Evolutionary conservation across 2,797 vertebrate genomes (phyloP), one percentile per base, ranked within the genome.

Genomic region (Enteromius argenteus): DNA sequence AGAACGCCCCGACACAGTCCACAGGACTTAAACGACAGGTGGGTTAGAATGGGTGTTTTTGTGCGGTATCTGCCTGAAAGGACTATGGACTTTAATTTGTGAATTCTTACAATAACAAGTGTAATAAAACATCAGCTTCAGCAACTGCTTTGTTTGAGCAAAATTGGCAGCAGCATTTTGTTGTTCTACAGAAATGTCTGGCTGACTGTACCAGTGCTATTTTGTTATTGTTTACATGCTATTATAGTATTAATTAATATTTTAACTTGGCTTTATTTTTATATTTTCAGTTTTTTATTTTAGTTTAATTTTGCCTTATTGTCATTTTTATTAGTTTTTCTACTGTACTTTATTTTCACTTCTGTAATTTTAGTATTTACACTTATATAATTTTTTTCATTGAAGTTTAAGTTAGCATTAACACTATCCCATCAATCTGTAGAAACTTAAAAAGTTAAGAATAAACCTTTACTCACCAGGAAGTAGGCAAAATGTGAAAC

Each of bases 11-110:
- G 0, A 90, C 92, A 0, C 97, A 95, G 15, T 93, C 95, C 8
- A 81, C 95, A 0, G 95, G 96, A 69, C 90, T 97, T 44, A 96
- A 96, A 67, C 95, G 98, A 95, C 98, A 99, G 98, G 98, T 99
- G 95, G 5, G 89, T 64, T 23, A 7, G 1, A 64, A 3, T 67
- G 37, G 17, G 23, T 27, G 69, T 46, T 72, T 46, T 62, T 62
- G 13, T 5, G 14, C 23, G 1, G 37, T 14, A 32, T 15, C 23
- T 46, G 76, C 53, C n/a, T 77, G 17, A 77, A 58, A 62, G 60
- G n/a, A 27, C n/a, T 39, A 1, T 4, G 21, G 51, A 75, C 21
- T 39, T 76, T 56, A 5, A n/a, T 53, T n/a, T 9, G 21, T n/a
- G 21, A 13, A 10, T 60, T 23, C n/a, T 23, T 58, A 39, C 17